These are phyloP conservation scores for Eidolon helvum DNA, from an alignment of 2,113 vertebrate species.

Conservation along the genomic window DNA sequence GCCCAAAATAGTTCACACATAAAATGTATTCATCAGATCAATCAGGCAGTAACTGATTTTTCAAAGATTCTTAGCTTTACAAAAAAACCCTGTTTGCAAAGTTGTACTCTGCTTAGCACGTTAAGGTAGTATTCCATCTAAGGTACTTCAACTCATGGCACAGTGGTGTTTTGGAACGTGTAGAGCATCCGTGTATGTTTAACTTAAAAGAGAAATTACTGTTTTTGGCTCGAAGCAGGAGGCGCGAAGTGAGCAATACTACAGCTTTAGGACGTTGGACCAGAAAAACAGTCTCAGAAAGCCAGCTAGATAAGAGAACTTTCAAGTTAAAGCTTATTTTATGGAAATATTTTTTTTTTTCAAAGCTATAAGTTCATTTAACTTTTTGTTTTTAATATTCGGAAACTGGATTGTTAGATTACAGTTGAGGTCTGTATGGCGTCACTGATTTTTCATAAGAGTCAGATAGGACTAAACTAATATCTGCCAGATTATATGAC, in stretches of 20 bases:
- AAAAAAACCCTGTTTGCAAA: not conserved
- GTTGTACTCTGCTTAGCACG: not conserved
- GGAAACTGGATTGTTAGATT: not conserved
- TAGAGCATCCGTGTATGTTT: not conserved
- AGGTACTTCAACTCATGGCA: not conserved
- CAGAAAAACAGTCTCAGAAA: not conserved
- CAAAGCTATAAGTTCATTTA: not conserved
- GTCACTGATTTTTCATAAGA: not conserved
- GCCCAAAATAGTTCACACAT: not conserved
- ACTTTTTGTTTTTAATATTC: not conserved
- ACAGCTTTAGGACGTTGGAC: not conserved
- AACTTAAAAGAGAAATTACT: not conserved
- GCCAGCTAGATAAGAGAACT: not conserved
- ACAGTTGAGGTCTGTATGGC: not conserved
- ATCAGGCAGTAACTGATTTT: not conserved
- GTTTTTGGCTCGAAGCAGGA: not conserved
- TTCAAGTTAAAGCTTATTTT: not conserved
- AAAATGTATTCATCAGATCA: not conserved
- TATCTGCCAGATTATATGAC: not conserved
- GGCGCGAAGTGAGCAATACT: not conserved
- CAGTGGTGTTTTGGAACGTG: not conserved
- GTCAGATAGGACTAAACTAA: not conserved
- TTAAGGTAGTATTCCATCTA: not conserved
- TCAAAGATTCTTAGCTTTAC: not conserved
- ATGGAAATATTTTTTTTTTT: conserved; percentile 10